A percentile compares a stretch with the other conserved stretches of the same genome.
These are phyloP conservation scores for human DNA, from an alignment of 2,113 vertebrate genomes.

Conservation along the genomic window DNA sequence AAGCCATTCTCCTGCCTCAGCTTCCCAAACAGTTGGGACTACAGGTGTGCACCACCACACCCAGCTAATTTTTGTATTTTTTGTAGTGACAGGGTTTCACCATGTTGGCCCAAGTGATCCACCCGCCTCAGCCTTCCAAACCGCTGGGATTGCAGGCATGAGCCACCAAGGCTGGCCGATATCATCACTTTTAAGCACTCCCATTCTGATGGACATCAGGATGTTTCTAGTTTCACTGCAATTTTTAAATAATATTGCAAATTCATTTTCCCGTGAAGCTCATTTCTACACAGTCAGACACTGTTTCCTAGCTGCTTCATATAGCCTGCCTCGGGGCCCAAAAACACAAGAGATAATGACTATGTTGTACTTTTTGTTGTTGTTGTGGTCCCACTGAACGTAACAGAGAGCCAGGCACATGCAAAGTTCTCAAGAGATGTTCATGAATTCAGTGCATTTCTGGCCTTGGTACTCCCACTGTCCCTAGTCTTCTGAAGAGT, in stretches of 20 bases:
- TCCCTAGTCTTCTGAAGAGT: background rate
- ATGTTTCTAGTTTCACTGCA: slow-evolving; percentile 25
- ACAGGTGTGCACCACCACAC: no score
- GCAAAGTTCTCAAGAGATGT: background rate
- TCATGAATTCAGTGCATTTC: background rate
- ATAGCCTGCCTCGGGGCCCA: background rate
- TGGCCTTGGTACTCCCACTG: background rate
- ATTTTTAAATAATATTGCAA: slow-evolving; percentile 45
- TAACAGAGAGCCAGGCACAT: background rate
- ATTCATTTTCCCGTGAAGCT: slow-evolving; percentile 30
- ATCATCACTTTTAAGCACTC: slow-evolving; percentile 7
- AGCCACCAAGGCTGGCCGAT: no score
- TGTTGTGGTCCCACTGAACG: background rate
- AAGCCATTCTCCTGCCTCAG: no score
- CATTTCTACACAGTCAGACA: background rate
- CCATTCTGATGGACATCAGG: background rate
- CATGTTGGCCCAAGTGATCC: no score
- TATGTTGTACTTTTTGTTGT: background rate
- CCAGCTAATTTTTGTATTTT: no score
- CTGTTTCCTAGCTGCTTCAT: background rate
- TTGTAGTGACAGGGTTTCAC: no score
- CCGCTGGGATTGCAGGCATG: no score
- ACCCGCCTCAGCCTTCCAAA: no score
- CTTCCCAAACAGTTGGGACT: no score
- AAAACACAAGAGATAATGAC: background rate